Evolutionary conservation across 2,888 invertebrate genomes (phyloP).

Genomic region (Lumbricus terrestris): DNA sequence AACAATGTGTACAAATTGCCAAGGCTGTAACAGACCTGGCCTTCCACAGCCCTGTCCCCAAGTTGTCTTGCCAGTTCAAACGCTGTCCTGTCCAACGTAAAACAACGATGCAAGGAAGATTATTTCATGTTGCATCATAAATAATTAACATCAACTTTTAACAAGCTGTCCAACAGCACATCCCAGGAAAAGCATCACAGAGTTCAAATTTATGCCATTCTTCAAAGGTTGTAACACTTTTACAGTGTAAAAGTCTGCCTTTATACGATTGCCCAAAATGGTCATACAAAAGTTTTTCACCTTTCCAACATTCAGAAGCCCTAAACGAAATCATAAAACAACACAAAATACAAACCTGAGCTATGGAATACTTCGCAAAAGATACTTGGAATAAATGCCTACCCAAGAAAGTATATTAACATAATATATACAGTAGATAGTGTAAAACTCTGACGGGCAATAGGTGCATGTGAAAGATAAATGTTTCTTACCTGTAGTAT

Average conservation of each 20-base stretch:
- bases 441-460: not conserved
- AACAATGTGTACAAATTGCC: slow-evolving; percentile 94
- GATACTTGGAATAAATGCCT: too few relatives aligned
- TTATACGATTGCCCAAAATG: not conserved
- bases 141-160: not conserved
- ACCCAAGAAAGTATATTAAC: too few relatives aligned
- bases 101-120: not conserved
- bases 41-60: slow-evolving; percentile 89
- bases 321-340: not conserved
- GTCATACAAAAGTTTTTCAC: not conserved
- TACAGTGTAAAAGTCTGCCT: not conserved
- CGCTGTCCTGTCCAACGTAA: slow-evolving; percentile 70
- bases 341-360: not conserved
- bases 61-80: slow-evolving; percentile 85
- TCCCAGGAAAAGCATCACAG: not conserved
- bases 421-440: too few relatives aligned
- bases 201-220: not conserved
- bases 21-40: slow-evolving; percentile 93
- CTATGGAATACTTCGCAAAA: too few relatives aligned
- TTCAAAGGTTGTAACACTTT: not conserved
- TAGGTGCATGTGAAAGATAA: not conserved
- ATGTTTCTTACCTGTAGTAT: slow-evolving; percentile 36
- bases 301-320: not conserved
- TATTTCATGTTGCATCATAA: not conserved
- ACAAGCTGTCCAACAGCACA: not conserved